Conservation (phyloP, 2,888 invertebrate species). For the Hermaeophaga mercurialis region DNA sequence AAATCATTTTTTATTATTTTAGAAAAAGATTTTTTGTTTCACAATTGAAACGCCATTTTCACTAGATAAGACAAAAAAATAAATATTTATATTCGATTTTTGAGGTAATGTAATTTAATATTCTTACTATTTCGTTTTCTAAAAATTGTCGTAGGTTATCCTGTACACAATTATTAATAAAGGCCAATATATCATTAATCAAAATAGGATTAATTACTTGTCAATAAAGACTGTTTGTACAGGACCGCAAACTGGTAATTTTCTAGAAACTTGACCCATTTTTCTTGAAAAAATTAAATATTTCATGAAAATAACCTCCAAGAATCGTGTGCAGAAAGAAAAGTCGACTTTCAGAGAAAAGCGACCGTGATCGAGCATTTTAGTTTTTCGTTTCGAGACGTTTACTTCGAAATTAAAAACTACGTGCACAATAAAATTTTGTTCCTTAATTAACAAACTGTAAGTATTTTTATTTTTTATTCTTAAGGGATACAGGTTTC, state of each 20-base stretch:
- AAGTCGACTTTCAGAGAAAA: conserved; percentile 1
- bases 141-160: no score
- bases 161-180: background rate
- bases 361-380: background rate
- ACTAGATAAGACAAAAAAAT: no score
- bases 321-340: background rate
- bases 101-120: no score
- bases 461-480: no score
- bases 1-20: no score
- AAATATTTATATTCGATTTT: no score
- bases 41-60: no score
- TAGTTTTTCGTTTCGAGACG: background rate
- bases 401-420: conserved; percentile 1
- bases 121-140: no score
- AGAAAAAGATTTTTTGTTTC: no score
- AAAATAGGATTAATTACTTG: background rate
- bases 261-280: conserved; percentile 39
- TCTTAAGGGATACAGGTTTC: no score
- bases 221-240: background rate
- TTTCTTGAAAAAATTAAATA: conserved; percentile 12
- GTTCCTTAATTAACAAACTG: no score
- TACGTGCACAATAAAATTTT: no score
- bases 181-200: conserved; percentile 1
- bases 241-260: conserved; percentile 10
- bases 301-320: background rate